phyloP scores from a whole-genome alignment of 2,888 invertebrate genomes.

The Lasioglossum marginatum region DNA sequence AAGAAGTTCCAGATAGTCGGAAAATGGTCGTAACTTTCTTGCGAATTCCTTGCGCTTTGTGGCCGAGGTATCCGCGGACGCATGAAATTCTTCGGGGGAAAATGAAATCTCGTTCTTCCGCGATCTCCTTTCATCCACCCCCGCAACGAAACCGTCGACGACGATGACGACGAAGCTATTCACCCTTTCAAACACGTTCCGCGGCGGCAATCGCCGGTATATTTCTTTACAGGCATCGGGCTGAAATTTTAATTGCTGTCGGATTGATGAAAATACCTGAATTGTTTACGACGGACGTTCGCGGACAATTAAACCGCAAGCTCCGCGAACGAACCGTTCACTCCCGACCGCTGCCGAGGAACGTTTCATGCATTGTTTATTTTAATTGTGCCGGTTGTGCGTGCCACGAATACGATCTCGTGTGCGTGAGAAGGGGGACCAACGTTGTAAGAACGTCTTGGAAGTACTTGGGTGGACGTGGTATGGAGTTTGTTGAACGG shows the following conservation, averaged over 20 bases:
- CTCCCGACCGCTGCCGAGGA: not conserved
- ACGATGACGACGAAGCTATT: not conserved
- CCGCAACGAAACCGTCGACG: not conserved
- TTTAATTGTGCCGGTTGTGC: not conserved
- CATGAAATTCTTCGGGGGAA: constrained; percentile 31
- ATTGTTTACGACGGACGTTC: not conserved
- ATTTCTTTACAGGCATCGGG: constrained; percentile 6
- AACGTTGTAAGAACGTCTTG: not conserved
- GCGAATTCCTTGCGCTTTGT: constrained; percentile 32
- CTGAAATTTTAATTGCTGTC: constrained; percentile 25
- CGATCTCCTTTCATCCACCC: not conserved
- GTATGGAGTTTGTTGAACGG: not conserved
- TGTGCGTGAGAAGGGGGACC: not conserved
- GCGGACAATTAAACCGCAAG: not conserved
- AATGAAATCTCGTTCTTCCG: constrained; percentile 27
- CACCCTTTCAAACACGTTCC: not conserved
- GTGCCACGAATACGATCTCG: not conserved
- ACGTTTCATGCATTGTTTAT: not conserved
- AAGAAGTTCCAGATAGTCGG: constrained; percentile 24
- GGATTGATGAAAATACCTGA: not conserved
- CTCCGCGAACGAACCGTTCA: not conserved
- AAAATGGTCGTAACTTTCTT: constrained; percentile 42
- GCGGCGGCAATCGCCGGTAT: not conserved
- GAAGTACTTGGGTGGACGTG: not conserved
- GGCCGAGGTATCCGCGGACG: constrained; percentile 16